phyloP scores from a whole-genome alignment of 2,888 invertebrate species.

The Euproctis similis region DNA sequence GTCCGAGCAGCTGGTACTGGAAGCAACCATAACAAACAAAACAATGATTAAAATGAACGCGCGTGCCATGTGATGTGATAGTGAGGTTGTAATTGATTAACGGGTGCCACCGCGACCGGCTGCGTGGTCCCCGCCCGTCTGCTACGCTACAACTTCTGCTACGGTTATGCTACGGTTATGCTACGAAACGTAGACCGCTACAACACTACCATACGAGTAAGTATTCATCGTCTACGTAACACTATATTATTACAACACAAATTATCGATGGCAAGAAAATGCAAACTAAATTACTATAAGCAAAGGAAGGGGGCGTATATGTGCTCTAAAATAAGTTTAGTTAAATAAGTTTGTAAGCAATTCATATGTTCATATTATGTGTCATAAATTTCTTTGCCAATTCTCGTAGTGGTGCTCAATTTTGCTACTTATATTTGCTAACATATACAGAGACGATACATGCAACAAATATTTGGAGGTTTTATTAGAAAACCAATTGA shows the following conservation, averaged over 20 bases:
- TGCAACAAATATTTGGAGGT: too few relatives aligned
- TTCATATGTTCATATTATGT: too few relatives aligned
- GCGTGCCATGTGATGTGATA: constrained; percentile 32
- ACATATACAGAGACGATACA: too few relatives aligned
- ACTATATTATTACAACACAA: too few relatives aligned
- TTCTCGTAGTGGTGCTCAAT: too few relatives aligned
- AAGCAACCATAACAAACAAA: constrained; percentile 71
- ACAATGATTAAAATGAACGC: constrained; percentile 45
- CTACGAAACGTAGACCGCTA: constrained; percentile 2
- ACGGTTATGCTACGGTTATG: constrained; percentile 17
- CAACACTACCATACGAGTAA: constrained; percentile 19
- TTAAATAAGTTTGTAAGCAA: neutral
- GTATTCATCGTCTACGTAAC: constrained; percentile 26
- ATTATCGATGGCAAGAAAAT: too few relatives aligned
- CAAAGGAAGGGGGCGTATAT: constrained; percentile 13
- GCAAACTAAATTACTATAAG: constrained; percentile 16
- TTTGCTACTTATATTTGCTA: too few relatives aligned
- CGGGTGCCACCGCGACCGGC: constrained; percentile 27
- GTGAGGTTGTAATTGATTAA: constrained; percentile 21
- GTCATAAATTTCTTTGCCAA: too few relatives aligned
- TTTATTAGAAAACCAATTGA: too few relatives aligned
- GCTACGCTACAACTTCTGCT: constrained; percentile 34
- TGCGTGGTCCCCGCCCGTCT: constrained; percentile 43
- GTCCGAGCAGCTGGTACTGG: constrained; percentile 81
- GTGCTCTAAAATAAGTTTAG: constrained; percentile 6